Evolutionary conservation across 2,797 vertebrate species (phyloP).

Genomic region (Diceros bicornis): DNA sequence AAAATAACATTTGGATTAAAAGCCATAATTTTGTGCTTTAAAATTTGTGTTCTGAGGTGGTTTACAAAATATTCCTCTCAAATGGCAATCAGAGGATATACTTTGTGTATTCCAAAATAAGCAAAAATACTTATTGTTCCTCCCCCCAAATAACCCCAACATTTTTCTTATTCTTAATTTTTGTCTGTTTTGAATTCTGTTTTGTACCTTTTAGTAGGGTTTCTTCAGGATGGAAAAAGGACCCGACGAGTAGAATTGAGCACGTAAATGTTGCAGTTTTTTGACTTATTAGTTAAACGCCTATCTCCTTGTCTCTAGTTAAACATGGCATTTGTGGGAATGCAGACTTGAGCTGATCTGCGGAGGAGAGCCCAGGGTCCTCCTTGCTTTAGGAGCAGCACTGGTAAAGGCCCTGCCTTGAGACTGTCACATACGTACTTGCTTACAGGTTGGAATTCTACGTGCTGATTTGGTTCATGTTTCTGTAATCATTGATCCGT

Average conservation of each 20-base stretch:
- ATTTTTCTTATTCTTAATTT: too few species aligned
- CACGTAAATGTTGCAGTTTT: too few species aligned
- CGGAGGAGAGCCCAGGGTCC: background rate
- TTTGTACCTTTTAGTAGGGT: background rate
- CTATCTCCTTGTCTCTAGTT: background rate
- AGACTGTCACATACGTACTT: background rate
- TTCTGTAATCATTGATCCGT: background rate
- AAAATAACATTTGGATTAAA: conserved; percentile 25
- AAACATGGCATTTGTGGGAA: background rate
- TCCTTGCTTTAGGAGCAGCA: background rate
- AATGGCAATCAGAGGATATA: background rate
- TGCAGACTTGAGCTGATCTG: background rate
- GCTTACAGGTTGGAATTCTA: background rate
- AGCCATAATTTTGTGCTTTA: background rate
- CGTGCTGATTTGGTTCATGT: background rate
- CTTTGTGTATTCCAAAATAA: conserved; percentile 39
- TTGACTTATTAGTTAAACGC: background rate
- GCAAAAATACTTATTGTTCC: background rate
- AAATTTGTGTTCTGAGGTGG: conserved; percentile 25
- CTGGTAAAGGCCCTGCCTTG: background rate
- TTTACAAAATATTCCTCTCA: conserved; percentile 33
- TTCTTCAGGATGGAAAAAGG: background rate
- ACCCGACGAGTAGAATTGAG: too few species aligned
- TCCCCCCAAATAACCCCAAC: too few species aligned
- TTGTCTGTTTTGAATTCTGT: background rate